Evolutionary conservation across 2,113 vertebrate species (phyloP).

Genomic region (Hucho hucho): DNA sequence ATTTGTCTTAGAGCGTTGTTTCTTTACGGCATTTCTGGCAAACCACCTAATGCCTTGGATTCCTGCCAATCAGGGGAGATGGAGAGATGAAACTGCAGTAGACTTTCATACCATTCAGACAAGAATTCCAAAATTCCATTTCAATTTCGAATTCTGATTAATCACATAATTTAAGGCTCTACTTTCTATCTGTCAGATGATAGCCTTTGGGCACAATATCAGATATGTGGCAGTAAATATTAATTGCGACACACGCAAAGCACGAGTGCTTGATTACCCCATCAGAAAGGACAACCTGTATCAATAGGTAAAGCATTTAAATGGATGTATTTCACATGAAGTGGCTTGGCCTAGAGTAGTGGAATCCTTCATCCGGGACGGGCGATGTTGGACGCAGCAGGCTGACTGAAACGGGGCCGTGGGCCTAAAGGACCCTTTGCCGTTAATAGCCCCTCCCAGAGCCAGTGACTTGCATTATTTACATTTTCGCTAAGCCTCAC

Average conservation of each 20-base stretch:
- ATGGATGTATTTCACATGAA: constrained; percentile 37
- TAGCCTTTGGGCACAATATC: constrained; percentile 24
- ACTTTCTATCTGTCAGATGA: too few species aligned
- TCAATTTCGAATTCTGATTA: constrained; percentile 26
- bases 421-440: background rate
- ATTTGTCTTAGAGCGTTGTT: constrained; percentile 44
- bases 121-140: background rate
- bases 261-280: constrained; percentile 52
- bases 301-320: constrained; percentile 63
- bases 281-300: constrained; percentile 50
- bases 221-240: constrained; percentile 55
- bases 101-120: background rate
- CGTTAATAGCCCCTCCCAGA: constrained; percentile 28
- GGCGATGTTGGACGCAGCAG: background rate
- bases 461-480: constrained; percentile 69
- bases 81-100: background rate
- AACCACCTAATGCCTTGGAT: constrained; percentile 11
- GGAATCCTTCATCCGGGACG: background rate
- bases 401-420: too few species aligned
- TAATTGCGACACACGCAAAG: constrained; percentile 50
- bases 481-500: constrained; percentile 65
- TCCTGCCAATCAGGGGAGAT: constrained; percentile 24
- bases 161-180: constrained; percentile 20
- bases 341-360: background rate
- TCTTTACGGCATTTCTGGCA: constrained; percentile 20